phyloP scores from a whole-genome alignment of 1,140 invertebrate genomes.

The Meteorus sp. region DNA sequence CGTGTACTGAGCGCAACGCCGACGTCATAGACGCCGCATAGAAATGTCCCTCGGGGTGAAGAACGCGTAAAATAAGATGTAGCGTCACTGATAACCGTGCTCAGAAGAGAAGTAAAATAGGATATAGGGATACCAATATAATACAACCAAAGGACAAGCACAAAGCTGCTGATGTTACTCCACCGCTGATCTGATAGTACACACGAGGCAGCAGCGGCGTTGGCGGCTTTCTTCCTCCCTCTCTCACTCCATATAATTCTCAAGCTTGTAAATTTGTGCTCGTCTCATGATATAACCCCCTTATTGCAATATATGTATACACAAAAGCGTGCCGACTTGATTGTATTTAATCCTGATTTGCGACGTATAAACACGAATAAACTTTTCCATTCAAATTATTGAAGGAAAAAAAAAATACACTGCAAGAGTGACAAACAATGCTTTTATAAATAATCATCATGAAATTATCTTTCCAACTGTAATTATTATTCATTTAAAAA shows the following conservation, averaged over 20 bases:
- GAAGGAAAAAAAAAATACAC: not conserved
- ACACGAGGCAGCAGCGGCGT: constrained; percentile 12
- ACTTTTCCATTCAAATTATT: too few species aligned
- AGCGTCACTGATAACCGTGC: constrained; percentile 55
- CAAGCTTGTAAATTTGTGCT: constrained; percentile 49
- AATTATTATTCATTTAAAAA: too few species aligned
- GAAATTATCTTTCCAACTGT: too few species aligned
- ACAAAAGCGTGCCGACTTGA: constrained; percentile 7
- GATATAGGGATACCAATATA: not conserved
- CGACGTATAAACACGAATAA: too few species aligned
- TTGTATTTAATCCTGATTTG: not conserved
- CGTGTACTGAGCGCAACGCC: constrained; percentile 37
- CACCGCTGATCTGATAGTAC: constrained; percentile 21
- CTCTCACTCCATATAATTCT: too few species aligned
- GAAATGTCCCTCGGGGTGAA: constrained; percentile 55
- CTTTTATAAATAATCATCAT: too few species aligned
- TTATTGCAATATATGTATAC: too few species aligned
- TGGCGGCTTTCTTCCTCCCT: too few species aligned
- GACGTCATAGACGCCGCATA: constrained; percentile 58
- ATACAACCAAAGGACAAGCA: not conserved
- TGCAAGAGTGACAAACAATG: constrained; percentile 3
- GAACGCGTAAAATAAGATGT: constrained; percentile 60
- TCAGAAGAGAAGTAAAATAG: not conserved
- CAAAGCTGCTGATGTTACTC: constrained; percentile 5
- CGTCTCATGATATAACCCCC: constrained; percentile 38